phyloP scores from a whole-genome alignment of 2,797 vertebrate genomes.

The Rhinoraja longicauda region DNA sequence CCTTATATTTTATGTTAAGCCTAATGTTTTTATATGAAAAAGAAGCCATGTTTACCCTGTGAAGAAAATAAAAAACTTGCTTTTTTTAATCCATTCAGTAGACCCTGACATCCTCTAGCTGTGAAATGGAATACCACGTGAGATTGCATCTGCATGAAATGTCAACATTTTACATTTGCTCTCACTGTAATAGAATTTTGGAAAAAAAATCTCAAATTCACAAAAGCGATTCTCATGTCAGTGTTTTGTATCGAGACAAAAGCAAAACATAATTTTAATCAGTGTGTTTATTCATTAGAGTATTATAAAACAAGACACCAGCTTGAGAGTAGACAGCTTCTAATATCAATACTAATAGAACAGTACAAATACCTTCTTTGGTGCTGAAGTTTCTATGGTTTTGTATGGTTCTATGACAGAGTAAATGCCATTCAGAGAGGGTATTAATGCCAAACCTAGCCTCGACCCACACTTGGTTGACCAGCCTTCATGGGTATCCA shows the following conservation, averaged over 20 bases:
- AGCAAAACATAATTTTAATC: neutral
- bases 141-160: neutral
- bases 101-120: neutral
- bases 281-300: neutral
- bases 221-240: neutral
- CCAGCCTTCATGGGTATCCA: neutral
- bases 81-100: conserved; percentile 9
- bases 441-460: neutral
- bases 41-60: neutral
- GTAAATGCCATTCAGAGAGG: neutral
- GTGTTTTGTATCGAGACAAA: neutral
- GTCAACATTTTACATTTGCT: neutral
- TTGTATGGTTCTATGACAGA: neutral
- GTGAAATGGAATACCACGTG: neutral
- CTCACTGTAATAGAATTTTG: neutral
- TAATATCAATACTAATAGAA: neutral
- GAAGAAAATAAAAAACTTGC: neutral
- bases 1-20: neutral
- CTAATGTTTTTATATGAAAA: neutral
- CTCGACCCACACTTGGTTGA: neutral
- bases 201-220: neutral
- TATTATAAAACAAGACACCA: neutral
- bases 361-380: neutral
- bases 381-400: neutral
- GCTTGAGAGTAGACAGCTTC: neutral